A percentile compares a stretch with the other conserved stretches of the same genome.
Evolutionary conservation across 2,113 vertebrate species (phyloP).

Genomic region (Myiozetetes cayanensis): DNA sequence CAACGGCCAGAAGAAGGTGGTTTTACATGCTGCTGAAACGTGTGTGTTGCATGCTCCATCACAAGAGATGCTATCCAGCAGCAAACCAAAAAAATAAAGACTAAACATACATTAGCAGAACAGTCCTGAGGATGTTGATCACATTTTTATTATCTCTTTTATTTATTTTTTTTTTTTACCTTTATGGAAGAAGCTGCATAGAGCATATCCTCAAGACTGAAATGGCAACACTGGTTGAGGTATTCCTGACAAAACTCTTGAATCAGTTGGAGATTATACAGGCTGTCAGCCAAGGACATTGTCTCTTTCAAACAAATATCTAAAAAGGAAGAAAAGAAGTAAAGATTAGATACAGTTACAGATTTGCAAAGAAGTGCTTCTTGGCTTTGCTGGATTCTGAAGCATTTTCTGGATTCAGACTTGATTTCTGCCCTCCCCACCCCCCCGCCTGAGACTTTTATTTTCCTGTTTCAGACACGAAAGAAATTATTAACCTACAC

Average conservation of each 20-base stretch:
- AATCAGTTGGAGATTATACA: conserved; percentile 93
- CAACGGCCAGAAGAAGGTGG: neutral
- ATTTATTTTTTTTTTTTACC: conserved; percentile 74
- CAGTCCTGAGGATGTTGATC: neutral
- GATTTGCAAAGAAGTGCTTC: neutral
- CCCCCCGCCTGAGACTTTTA: neutral
- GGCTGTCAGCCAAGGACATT: conserved; percentile 91
- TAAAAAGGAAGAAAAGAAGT: conserved; percentile 63
- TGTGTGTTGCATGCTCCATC: neutral
- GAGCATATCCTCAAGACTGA: conserved; percentile 95
- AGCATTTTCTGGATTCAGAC: neutral
- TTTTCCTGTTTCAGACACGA: neutral
- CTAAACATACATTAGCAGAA: neutral
- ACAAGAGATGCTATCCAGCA: neutral
- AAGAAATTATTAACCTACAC: neutral
- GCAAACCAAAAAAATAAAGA: neutral
- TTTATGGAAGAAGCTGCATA: conserved; percentile 92
- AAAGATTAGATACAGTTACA: neutral
- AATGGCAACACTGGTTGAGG: conserved; percentile 92
- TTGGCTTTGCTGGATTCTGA: neutral
- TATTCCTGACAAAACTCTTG: conserved; percentile 95
- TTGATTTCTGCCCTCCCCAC: neutral
- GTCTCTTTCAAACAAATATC: conserved; percentile 95
- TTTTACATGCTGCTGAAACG: neutral
- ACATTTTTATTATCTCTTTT: neutral